Conservation (phyloP, 1,140 invertebrate species). For the Bombus balteatus region DNA sequence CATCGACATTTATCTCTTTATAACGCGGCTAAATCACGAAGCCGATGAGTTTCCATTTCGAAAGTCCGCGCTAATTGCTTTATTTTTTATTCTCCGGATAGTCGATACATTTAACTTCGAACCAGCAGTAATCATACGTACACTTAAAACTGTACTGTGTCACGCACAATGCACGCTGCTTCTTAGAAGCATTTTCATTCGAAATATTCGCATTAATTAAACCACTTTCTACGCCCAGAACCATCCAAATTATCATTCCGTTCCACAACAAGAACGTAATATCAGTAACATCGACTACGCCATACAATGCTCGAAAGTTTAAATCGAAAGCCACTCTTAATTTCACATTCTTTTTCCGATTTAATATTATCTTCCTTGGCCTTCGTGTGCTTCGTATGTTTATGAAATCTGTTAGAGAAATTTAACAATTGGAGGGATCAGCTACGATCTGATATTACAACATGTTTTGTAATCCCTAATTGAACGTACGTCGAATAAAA, state of each 20-base stretch:
- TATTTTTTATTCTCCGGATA: neutral
- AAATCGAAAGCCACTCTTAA: neutral
- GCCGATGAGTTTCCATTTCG: neutral
- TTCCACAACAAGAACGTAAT: neutral
- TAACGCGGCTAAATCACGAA: neutral
- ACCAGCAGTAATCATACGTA: neutral
- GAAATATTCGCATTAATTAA: neutral
- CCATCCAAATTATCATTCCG: constrained; percentile 6
- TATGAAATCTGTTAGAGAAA: too few relatives aligned
- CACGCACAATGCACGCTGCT: neutral
- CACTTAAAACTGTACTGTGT: neutral
- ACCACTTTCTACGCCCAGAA: neutral
- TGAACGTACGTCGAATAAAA: too few relatives aligned
- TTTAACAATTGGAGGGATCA: too few relatives aligned
- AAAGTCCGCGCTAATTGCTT: neutral
- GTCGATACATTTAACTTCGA: neutral
- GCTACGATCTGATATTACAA: too few relatives aligned
- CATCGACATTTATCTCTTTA: neutral
- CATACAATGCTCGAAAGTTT: neutral
- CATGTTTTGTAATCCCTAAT: too few relatives aligned
- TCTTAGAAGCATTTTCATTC: neutral
- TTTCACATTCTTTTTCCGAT: neutral
- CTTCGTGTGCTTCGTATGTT: neutral
- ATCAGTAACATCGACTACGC: neutral
- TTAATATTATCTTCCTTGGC: neutral